Evolutionary conservation across 2,113 vertebrate species (phyloP).

Genomic region (Danionella cerebrum): DNA sequence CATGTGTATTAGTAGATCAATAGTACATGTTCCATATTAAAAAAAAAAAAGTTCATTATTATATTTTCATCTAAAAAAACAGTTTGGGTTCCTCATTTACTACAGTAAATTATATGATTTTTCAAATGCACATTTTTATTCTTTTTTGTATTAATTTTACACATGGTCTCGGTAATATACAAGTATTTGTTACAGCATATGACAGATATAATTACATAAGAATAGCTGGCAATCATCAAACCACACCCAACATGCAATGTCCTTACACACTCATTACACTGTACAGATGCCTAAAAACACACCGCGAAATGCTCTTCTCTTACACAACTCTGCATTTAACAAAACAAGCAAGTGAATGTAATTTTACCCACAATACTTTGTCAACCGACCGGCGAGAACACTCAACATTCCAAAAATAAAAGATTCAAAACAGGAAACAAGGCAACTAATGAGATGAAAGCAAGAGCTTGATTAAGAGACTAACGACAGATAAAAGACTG

Average conservation of each 20-base stretch:
- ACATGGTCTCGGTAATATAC: conserved; percentile 64
- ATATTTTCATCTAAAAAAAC: too few species aligned
- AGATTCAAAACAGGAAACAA: conserved; percentile 43
- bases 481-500: neutral
- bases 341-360: conserved; percentile 52
- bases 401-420: conserved; percentile 2
- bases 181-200: conserved; percentile 64
- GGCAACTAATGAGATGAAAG: conserved; percentile 53
- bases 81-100: neutral
- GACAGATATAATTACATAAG: conserved; percentile 62
- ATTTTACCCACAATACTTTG: conserved; percentile 40
- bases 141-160: conserved; percentile 63
- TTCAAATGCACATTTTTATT: conserved; percentile 14
- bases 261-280: conserved; percentile 28
- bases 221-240: conserved; percentile 31
- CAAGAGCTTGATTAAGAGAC: conserved; percentile 40
- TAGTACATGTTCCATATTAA: too few species aligned
- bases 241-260: conserved; percentile 49
- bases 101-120: neutral
- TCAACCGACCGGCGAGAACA: conserved; percentile 32
- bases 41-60: too few species aligned
- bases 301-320: conserved; percentile 32
- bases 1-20: too few species aligned
- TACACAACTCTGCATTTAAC: conserved; percentile 30
- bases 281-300: conserved; percentile 20